Percentiles rank a stretch among this genome's conserved stretches.
Evolutionary conservation across 1,140 invertebrate species (phyloP).

Genomic region (Gonatopus flavifemur): DNA sequence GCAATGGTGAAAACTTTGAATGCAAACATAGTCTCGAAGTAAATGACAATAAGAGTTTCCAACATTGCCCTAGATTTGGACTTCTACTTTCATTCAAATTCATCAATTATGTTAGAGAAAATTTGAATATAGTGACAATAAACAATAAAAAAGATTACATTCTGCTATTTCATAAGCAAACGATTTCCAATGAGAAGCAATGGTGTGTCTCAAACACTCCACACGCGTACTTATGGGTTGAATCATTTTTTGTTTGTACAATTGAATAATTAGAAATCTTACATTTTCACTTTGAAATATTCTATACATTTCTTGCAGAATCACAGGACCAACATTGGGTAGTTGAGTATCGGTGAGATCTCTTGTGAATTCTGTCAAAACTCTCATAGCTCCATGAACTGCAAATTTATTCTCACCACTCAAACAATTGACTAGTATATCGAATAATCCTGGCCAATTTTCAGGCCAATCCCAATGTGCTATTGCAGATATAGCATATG

Average conservation of each 20-base stretch:
- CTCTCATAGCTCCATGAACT: constrained; percentile 78
- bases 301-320: constrained; percentile 76
- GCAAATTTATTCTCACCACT: constrained; percentile 61
- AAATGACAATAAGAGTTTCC: too few species aligned
- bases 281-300: constrained; percentile 71
- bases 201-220: too few species aligned
- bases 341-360: constrained; percentile 74
- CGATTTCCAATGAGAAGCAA: too few species aligned
- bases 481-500: constrained; percentile 75
- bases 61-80: too few species aligned
- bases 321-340: constrained; percentile 71
- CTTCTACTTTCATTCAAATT: too few species aligned
- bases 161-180: background rate
- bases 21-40: too few species aligned
- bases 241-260: too few species aligned
- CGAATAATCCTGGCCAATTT: constrained; percentile 74
- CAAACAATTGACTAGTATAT: constrained; percentile 69
- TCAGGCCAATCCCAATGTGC: constrained; percentile 82
- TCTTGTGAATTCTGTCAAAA: constrained; percentile 72
- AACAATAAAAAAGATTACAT: background rate
- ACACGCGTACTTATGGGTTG: too few species aligned
- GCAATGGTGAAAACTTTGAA: too few species aligned
- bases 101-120: too few species aligned
- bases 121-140: background rate
- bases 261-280: too few species aligned